These are phyloP conservation scores for Colossoma macropomum DNA, from an alignment of 2,113 vertebrate species.

Conservation along the genomic window DNA sequence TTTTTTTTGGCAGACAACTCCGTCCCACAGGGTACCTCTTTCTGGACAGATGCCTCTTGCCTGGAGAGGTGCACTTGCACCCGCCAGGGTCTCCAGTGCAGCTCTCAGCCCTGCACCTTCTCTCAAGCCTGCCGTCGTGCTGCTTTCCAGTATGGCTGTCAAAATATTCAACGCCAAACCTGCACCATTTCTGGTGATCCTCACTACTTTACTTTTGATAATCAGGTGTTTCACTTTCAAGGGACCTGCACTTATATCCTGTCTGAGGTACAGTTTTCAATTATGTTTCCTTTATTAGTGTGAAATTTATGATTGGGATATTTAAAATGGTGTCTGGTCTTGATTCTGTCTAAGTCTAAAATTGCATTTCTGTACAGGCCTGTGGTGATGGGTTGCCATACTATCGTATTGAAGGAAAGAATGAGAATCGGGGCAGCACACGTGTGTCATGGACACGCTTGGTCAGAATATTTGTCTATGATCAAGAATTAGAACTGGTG, in stretches of 20 bases:
- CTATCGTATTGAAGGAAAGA: constrained; percentile 65
- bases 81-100: constrained; percentile 54
- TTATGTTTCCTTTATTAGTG: neutral
- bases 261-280: constrained; percentile 51
- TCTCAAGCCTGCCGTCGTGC: constrained; percentile 59
- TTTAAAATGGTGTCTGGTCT: too few relatives aligned
- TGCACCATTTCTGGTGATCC: constrained; percentile 70
- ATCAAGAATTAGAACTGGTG: constrained; percentile 61
- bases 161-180: constrained; percentile 55
- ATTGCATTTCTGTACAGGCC: constrained; percentile 19
- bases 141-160: constrained; percentile 59
- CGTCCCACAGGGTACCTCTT: constrained; percentile 56
- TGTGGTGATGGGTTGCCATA: constrained; percentile 55
- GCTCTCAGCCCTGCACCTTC: constrained; percentile 51
- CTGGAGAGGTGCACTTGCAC: constrained; percentile 64
- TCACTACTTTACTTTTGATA: constrained; percentile 74
- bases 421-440: constrained; percentile 64
- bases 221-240: constrained; percentile 59
- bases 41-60: constrained; percentile 68
- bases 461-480: constrained; percentile 59
- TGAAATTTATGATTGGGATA: neutral
- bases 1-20: constrained; percentile 59
- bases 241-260: constrained; percentile 68
- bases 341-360: too few relatives aligned
- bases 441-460: constrained; percentile 60